A percentile compares a stretch with the other conserved stretches of the same genome.
Evolutionary conservation across 2,797 vertebrate genomes (phyloP).

Genomic region (Cyclura pinguis): DNA sequence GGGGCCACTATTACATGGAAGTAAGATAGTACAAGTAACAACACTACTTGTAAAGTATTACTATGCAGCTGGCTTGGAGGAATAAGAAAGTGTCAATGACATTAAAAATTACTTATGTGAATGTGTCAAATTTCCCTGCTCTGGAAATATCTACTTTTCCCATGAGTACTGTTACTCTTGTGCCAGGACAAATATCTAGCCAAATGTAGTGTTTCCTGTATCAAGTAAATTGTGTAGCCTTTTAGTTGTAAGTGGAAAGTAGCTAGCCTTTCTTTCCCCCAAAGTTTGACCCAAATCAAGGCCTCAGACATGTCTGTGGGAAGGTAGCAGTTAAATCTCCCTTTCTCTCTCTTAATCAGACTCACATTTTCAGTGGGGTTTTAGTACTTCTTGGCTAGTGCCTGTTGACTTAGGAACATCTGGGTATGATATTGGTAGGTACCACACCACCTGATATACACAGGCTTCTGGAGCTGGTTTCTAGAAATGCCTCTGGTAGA

Average conservation of each 20-base stretch:
- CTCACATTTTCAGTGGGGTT: not conserved
- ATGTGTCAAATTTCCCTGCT: not conserved
- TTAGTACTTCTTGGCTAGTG: not conserved
- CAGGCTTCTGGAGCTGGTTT: not conserved
- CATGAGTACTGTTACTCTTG: not conserved
- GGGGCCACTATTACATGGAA: too few relatives aligned
- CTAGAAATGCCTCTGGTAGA: too few relatives aligned
- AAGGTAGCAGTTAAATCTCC: not conserved
- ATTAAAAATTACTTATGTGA: not conserved
- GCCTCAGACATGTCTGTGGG: not conserved
- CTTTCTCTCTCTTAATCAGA: not conserved
- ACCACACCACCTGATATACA: not conserved
- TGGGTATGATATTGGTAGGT: not conserved
- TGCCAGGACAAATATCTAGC: not conserved
- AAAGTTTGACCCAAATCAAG: not conserved
- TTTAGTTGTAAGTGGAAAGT: not conserved
- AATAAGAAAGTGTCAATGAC: too few relatives aligned
- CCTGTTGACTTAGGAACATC: not conserved
- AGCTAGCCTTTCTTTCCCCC: not conserved
- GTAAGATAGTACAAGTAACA: too few relatives aligned
- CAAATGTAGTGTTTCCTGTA: not conserved
- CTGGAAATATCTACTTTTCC: not conserved
- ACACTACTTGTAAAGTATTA: too few relatives aligned
- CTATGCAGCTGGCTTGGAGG: too few relatives aligned
- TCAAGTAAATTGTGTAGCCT: not conserved